Evolutionary conservation across 2,113 vertebrate genomes (phyloP), one percentile per base, ranked within the genome.

Genomic region (Xenopus laevis): DNA sequence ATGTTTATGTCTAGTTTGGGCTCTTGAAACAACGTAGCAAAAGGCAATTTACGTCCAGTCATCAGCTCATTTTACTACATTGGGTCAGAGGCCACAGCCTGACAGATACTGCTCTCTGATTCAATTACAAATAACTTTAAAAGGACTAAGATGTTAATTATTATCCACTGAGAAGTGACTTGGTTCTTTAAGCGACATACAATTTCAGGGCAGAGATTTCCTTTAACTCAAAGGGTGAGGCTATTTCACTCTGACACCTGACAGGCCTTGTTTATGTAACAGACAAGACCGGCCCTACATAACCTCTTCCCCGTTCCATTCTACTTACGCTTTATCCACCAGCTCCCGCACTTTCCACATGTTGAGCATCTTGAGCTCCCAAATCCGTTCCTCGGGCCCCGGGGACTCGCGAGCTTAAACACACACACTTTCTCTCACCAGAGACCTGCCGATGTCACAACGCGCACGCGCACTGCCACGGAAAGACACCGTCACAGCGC

Each of bases 301-400:
- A 23, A 1, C 6, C 5, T 3, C 16, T 0, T 7, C 3, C n/a
- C 17, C 61, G 33, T 18, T 15, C 45, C 60, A 78, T 63, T 12
- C 50, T 89, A 97, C 95, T 96, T 82, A 96, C 95, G 94, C 95
- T 91, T 96, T 97, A 85, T 97, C 95, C 88, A 97, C 95, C 87
- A 97, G 76, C 88, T 97, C 95, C 84, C 93, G 87, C 71, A 97
- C 93, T 87, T 96, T 97, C 95, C 95, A 97, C 95, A 97, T 95
- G 83, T 95, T 97, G 83, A 96, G 81, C 95, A 97, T 97, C 46
- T 53, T 63, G 1, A 16, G 58, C 58, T 62, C 66, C 57, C 58
- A 33, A 15, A 27, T 55, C 58, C 30, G 45, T 69, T 63, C 45
- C 73, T 52, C 21, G 33, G 44, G 55, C 21, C 72, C 72, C 15